Evolutionary conservation across 1,140 invertebrate genomes (phyloP).

Genomic region (Caenorhabditis brenneri): DNA sequence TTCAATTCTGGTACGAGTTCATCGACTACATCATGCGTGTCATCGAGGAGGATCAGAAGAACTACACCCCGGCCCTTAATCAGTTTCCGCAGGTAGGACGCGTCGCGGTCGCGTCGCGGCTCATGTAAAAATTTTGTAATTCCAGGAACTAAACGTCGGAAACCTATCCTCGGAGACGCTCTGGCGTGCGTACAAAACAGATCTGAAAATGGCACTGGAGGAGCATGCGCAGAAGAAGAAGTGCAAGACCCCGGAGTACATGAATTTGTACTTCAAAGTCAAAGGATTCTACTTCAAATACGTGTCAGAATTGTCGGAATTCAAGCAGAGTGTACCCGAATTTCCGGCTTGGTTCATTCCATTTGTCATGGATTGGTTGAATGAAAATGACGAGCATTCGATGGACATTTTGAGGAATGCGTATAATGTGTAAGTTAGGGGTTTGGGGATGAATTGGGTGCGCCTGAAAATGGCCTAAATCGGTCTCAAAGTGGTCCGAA

Average conservation of each 20-base stretch:
- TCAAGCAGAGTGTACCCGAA: conserved; percentile 88
- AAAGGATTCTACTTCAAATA: conserved; percentile 99
- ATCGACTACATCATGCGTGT: conserved; percentile 96
- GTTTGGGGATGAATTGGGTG: no score
- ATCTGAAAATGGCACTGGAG: conserved; percentile 96
- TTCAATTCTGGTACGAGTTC: conserved; percentile 96
- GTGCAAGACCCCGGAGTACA: conserved; percentile 97
- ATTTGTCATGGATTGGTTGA: conserved; percentile 99
- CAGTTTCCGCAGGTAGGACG: no score
- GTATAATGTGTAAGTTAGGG: conserved; percentile 79
- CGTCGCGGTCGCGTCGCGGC: no score
- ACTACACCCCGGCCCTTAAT: conserved; percentile 96
- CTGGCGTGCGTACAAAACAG: conserved; percentile 94
- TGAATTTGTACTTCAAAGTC: conserved; percentile 91
- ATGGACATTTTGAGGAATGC: conserved; percentile 97
- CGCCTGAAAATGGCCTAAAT: no score
- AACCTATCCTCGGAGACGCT: conserved; percentile 93
- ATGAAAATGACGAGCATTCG: conserved; percentile 99
- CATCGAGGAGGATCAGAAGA: conserved; percentile 97
- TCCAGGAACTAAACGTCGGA: conserved; percentile 75
- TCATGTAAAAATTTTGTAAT: no score
- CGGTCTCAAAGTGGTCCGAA: no score
- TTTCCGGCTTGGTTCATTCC: conserved; percentile 99
- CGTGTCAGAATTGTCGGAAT: conserved; percentile 94
- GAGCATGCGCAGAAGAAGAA: conserved; percentile 93